Evolutionary conservation across 1,140 invertebrate genomes (phyloP).

Genomic region (Zaprionus gabonicus): DNA sequence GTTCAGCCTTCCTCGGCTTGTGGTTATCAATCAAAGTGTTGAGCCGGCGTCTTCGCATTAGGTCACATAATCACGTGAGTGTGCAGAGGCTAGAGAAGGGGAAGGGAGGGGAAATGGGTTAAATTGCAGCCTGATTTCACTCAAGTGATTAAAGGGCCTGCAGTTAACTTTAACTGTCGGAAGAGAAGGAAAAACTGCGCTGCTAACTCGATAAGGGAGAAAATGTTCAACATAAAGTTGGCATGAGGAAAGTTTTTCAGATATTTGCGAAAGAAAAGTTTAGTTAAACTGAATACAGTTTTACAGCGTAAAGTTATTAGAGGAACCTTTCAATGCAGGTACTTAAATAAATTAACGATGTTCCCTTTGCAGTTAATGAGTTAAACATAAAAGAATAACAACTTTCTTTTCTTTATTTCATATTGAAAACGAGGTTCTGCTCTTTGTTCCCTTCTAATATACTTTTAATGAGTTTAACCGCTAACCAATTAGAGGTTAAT

Average conservation of each 20-base stretch:
- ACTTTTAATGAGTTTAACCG: not conserved
- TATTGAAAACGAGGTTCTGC: not conserved
- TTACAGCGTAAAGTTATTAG: not conserved
- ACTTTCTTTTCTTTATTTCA: not conserved
- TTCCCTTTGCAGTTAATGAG: no score
- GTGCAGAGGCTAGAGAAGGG: not conserved
- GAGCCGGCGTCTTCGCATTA: slow-evolving; percentile 37
- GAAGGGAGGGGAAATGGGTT: not conserved
- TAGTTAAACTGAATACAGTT: not conserved
- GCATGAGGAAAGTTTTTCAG: no score
- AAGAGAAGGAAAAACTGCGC: not conserved
- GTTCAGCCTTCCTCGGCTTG: slow-evolving; percentile 12
- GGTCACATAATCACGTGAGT: slow-evolving; percentile 8
- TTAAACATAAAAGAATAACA: no score
- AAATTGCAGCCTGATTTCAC: slow-evolving; percentile 5
- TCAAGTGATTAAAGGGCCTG: not conserved
- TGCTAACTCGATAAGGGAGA: not conserved
- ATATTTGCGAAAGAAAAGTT: not conserved
- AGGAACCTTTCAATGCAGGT: not conserved
- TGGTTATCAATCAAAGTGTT: slow-evolving; percentile 73
- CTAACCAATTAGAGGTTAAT: slow-evolving; percentile 1
- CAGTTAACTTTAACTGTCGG: not conserved
- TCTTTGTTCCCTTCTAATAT: not conserved
- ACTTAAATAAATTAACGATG: no score
- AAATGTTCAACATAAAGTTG: not conserved